These are phyloP conservation scores for Acholoe squamosa DNA, from an alignment of 2,888 invertebrate species.

Conservation along the genomic window DNA sequence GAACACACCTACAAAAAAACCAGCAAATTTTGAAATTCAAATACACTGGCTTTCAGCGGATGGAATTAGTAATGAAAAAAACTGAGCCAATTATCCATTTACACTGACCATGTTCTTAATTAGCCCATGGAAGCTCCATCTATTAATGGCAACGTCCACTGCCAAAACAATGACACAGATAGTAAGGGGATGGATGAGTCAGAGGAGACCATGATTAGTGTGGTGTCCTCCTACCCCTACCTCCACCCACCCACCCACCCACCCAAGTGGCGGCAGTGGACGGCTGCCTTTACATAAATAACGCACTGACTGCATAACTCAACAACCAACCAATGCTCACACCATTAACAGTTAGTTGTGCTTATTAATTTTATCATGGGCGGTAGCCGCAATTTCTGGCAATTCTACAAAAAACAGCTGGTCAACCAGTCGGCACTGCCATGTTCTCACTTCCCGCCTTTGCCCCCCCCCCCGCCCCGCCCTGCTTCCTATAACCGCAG, in stretches of 20 bases:
- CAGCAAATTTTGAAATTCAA: neutral
- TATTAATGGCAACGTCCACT: constrained; percentile 1
- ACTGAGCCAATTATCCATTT: neutral
- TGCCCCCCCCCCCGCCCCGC: no score
- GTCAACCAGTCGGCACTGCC: neutral
- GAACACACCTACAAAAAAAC: no score
- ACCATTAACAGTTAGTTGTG: neutral
- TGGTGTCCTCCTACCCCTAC: neutral
- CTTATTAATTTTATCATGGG: neutral
- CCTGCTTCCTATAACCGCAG: no score
- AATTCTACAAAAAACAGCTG: neutral
- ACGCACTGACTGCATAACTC: neutral
- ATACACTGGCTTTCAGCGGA: neutral
- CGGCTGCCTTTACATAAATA: neutral
- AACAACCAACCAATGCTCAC: neutral
- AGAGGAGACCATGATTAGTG: constrained; percentile 7
- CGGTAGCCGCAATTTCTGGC: neutral
- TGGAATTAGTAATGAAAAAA: neutral
- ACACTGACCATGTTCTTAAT: constrained; percentile 2
- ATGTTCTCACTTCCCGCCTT: neutral
- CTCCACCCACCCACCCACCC: neutral
- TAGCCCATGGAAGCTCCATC: neutral
- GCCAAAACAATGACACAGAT: constrained; percentile 17
- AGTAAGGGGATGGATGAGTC: neutral
- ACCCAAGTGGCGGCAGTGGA: neutral